A percentile compares a stretch with the other conserved stretches of the same genome.
Conservation (phyloP, 2,113 vertebrate genomes). For the Oncorhynchus masou region DNA sequence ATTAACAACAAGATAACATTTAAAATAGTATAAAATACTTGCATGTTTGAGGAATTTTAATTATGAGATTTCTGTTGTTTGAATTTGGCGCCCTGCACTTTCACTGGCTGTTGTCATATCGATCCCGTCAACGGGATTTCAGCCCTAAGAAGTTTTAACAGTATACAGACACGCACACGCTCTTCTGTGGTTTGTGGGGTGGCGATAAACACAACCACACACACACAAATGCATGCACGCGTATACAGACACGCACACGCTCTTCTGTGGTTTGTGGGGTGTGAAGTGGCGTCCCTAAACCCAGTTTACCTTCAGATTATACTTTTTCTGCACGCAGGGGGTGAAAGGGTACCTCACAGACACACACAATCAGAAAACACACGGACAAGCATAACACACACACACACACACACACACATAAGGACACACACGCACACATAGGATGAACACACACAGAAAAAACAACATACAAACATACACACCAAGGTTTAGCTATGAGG, state of each 20-base stretch:
- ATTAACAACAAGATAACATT: too few species aligned
- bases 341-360: conserved; percentile 66
- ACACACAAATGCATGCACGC: neutral
- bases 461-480: conserved; percentile 11
- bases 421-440: conserved; percentile 19
- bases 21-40: too few species aligned
- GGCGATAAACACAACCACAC: too few species aligned
- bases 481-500: conserved; percentile 51
- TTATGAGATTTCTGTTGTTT: too few species aligned
- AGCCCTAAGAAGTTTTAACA: too few species aligned
- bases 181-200: conserved; percentile 11
- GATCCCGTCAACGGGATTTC: too few species aligned
- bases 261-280: neutral
- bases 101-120: too few species aligned
- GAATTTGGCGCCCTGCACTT: too few species aligned
- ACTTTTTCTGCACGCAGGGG: conserved; percentile 70
- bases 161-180: too few species aligned
- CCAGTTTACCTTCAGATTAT: conserved; percentile 73
- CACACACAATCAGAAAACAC: neutral
- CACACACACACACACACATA: conserved; percentile 22
- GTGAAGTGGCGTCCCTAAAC: conserved; percentile 67
- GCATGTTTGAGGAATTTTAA: too few species aligned
- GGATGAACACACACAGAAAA: conserved; percentile 5
- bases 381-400: too few species aligned
- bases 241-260: neutral